Evolutionary conservation across 2,797 vertebrate genomes (phyloP).

Genomic region (Thripadectes ignobilis): DNA sequence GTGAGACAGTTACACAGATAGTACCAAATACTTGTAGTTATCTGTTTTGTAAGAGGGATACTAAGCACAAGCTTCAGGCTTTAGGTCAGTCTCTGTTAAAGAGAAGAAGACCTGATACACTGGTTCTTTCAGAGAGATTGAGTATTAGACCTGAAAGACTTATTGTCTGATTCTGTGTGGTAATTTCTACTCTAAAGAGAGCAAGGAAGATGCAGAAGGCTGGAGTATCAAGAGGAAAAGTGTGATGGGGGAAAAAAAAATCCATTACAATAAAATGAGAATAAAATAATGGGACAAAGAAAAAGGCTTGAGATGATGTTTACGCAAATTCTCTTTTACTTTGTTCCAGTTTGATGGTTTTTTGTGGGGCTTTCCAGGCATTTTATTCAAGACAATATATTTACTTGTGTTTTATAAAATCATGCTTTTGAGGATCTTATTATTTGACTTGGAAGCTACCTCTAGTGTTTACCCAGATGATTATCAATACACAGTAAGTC

Average conservation of each 20-base stretch:
- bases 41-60: neutral
- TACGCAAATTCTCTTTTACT: neutral
- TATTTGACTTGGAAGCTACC: neutral
- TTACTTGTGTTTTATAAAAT: neutral
- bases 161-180: neutral
- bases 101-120: neutral
- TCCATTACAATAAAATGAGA: neutral
- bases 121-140: neutral
- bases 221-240: neutral
- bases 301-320: neutral
- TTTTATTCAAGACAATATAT: neutral
- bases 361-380: neutral
- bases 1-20: neutral
- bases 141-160: neutral
- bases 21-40: neutral
- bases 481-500: neutral
- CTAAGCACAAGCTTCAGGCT: neutral
- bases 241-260: rapidly evolving
- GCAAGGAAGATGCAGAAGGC: neutral
- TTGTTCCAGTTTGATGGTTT: neutral
- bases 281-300: neutral
- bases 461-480: neutral
- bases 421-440: neutral
- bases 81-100: neutral
- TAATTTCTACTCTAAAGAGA: neutral